Evolutionary conservation across 2,888 invertebrate species (phyloP).

Genomic region (Camptogramma bilineatum): DNA sequence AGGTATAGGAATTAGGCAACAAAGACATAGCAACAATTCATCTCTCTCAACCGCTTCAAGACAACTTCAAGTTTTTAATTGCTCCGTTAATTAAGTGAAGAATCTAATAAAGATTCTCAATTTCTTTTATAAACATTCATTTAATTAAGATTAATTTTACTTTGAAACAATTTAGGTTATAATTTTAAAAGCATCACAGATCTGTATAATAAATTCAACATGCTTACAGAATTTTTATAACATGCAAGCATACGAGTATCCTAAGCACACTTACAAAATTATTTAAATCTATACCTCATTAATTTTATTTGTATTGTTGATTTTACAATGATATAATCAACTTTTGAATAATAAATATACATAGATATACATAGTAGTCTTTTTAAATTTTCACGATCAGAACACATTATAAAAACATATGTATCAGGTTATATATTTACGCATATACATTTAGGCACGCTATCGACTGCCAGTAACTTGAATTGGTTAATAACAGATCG

Average conservation of each 20-base stretch:
- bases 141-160: constrained; percentile 12
- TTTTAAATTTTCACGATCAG: too few species aligned
- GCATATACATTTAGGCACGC: too few species aligned
- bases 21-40: too few species aligned
- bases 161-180: constrained; percentile 1
- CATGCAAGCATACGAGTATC: not conserved
- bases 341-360: too few species aligned
- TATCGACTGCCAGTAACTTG: too few species aligned
- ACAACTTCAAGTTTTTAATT: not conserved
- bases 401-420: too few species aligned
- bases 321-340: not conserved
- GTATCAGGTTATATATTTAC: too few species aligned
- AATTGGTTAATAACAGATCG: too few species aligned
- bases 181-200: not conserved
- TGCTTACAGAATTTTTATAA: not conserved
- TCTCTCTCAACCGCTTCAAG: not conserved
- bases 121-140: constrained; percentile 13
- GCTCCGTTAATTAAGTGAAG: constrained; percentile 7
- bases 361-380: too few species aligned
- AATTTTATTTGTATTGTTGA: not conserved
- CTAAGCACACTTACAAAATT: not conserved
- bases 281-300: not conserved
- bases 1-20: too few species aligned
- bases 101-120: constrained; percentile 6
- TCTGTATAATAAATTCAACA: not conserved